Base-by-base conservation (phyloP, 2,888 invertebrate species). In the Lasioglossum malachurum region DNA sequence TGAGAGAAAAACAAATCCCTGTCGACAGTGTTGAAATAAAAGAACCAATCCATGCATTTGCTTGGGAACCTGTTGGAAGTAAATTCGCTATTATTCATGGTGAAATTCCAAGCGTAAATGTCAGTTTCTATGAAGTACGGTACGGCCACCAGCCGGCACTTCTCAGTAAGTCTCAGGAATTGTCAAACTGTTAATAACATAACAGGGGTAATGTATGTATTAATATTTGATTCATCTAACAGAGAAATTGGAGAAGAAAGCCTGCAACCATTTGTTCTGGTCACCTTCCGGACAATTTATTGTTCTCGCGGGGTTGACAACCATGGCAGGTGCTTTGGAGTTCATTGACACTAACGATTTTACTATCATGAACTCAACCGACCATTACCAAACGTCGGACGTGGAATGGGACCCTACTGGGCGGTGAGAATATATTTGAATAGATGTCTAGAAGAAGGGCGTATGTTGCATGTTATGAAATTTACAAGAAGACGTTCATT, bases 321-420 rank as follows among this genome's bases (percentile, higher is more conserved):
- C 97, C 74, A 97, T 97, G 91, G 98, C 98, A 94, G 99, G 99
- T 73, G 98, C 98, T 12, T 96, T 99, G 91, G 99, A 99, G 95
- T 99, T 99, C 95, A 97, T 99, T 74, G 99, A 99, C 94, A 98
- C 99, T 0, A 98, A 98, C 93, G 99, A 99, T 94, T 99, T 99
- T 95, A 97, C 98, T 10, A 97, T 98, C n/a, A 99, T 99, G 98
- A 98, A 98, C 93, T 97, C 98, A 19, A 98, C 98, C 0, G 99
- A 99, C 95, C 99, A 99, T 95, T 99, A 98, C 95, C 98, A 98
- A 94, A 97, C 97, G 95, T 98, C 99, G 0, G 99, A 99, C 94
- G 98, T 99, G 1, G 99, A 99, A 95, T 99, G 99, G 99, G 99
- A 99, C 96, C 99, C 99, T 1, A 99, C 99, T 4, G 99, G 99